These are phyloP conservation scores for Tylochromis polylepis DNA, from an alignment of 2,113 vertebrate species.

Conservation along the genomic window DNA sequence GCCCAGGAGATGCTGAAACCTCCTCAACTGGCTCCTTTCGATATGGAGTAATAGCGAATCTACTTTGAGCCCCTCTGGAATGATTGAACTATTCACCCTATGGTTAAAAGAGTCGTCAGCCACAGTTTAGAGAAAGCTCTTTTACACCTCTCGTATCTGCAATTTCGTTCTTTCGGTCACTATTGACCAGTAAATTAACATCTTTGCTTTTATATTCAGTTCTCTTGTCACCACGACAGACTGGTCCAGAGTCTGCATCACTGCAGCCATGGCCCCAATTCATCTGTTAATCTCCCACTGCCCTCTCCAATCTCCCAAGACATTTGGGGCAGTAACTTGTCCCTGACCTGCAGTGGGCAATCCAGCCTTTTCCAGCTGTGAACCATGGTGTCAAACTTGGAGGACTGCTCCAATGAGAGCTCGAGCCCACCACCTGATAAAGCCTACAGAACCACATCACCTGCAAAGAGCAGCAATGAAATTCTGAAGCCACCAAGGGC, in stretches of 20 bases:
- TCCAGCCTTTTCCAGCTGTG: background rate
- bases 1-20: background rate
- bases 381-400: background rate
- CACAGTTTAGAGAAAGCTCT: background rate
- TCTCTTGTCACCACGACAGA: background rate
- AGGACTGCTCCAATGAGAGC: accelerated
- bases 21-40: background rate
- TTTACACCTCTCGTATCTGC: background rate
- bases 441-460: background rate
- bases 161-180: accelerated
- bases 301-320: background rate
- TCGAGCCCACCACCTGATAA: background rate
- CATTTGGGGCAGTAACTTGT: background rate
- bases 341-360: background rate
- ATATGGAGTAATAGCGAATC: background rate
- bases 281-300: background rate
- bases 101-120: too few relatives aligned
- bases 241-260: background rate
- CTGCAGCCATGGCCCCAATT: background rate
- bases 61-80: background rate
- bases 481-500: accelerated
- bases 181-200: background rate
- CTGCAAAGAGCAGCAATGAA: background rate
- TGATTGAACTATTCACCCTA: too few relatives aligned
- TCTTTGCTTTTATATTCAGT: background rate